A percentile compares a stretch with the other conserved stretches of the same genome.
Conservation (phyloP, 1,140 invertebrate species). For the Drosophila tristis region DNA sequence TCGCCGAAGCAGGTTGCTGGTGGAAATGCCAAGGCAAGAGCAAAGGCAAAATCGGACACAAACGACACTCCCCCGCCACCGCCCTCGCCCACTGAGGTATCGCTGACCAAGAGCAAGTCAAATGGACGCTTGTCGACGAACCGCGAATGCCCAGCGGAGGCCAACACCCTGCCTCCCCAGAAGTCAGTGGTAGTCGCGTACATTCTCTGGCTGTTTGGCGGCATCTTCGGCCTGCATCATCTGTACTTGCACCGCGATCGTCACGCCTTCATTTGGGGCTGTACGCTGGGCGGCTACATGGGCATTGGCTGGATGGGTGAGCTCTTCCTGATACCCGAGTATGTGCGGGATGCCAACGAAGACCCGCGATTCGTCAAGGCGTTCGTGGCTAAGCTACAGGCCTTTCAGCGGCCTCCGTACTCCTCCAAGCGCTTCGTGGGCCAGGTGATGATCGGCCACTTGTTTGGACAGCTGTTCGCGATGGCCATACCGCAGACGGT, state of each 20-base stretch:
- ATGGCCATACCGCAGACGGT: constrained; percentile 91
- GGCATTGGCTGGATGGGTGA: constrained; percentile 95
- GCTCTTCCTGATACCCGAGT: constrained; percentile 92
- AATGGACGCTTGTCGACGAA: neutral
- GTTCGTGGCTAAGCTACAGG: constrained; percentile 87
- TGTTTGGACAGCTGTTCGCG: constrained; percentile 91
- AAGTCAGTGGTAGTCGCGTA: constrained; percentile 92
- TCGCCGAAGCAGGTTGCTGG: constrained; percentile 12
- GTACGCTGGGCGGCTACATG: constrained; percentile 93
- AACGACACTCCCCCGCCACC: neutral
- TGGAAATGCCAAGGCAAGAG: constrained; percentile 5
- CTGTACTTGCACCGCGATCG: constrained; percentile 94
- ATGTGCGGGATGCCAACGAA: constrained; percentile 94
- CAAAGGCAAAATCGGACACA: neutral
- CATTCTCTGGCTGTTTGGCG: constrained; percentile 93
- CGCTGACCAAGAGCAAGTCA: neutral
- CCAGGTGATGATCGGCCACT: constrained; percentile 90
- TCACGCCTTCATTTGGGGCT: constrained; percentile 96
- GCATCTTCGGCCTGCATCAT: constrained; percentile 95
- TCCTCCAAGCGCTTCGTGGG: constrained; percentile 91
- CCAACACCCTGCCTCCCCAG: constrained; percentile 68
- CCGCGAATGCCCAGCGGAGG: constrained; percentile 9
- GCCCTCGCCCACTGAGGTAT: neutral
- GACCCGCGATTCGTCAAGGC: constrained; percentile 89
- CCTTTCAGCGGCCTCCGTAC: constrained; percentile 90